These are phyloP conservation scores for Diplodus sargus DNA, from an alignment of 2,797 vertebrate genomes.

Conservation along the genomic window DNA sequence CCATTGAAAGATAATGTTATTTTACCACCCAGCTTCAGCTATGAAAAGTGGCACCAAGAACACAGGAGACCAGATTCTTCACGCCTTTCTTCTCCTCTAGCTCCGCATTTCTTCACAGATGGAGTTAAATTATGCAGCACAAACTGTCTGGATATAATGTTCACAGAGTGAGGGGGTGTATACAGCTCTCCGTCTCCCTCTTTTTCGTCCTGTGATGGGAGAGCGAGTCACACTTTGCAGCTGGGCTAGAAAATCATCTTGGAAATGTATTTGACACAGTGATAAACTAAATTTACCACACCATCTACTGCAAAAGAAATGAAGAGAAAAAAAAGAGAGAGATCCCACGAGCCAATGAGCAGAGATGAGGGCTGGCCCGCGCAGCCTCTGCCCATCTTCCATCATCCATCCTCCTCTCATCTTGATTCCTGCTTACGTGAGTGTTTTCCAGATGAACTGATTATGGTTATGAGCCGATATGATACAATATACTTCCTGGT, in stretches of 20 bases:
- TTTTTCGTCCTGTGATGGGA: slow-evolving; percentile 34
- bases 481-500: slow-evolving; percentile 31
- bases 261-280: slow-evolving; percentile 71
- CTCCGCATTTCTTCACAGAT: slow-evolving; percentile 73
- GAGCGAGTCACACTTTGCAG: slow-evolving; percentile 66
- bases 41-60: slow-evolving; percentile 55
- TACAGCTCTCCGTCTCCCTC: slow-evolving; percentile 21
- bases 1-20: slow-evolving; percentile 54
- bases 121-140: slow-evolving; percentile 84
- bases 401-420: neutral
- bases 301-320: slow-evolving; percentile 20
- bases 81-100: slow-evolving; percentile 57
- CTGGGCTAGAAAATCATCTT: slow-evolving; percentile 58
- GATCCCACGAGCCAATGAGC: slow-evolving; percentile 17
- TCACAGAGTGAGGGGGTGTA: slow-evolving; percentile 65
- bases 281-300: slow-evolving; percentile 64
- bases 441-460: slow-evolving; percentile 51
- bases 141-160: slow-evolving; percentile 79
- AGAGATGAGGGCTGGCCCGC: neutral
- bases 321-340: neutral
- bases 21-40: slow-evolving; percentile 31
- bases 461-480: slow-evolving; percentile 29
- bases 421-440: neutral
- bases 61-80: slow-evolving; percentile 57
- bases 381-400: slow-evolving; percentile 25